Base-by-base conservation (phyloP, 1,140 invertebrate species). In the Drosophila suzukii region DNA sequence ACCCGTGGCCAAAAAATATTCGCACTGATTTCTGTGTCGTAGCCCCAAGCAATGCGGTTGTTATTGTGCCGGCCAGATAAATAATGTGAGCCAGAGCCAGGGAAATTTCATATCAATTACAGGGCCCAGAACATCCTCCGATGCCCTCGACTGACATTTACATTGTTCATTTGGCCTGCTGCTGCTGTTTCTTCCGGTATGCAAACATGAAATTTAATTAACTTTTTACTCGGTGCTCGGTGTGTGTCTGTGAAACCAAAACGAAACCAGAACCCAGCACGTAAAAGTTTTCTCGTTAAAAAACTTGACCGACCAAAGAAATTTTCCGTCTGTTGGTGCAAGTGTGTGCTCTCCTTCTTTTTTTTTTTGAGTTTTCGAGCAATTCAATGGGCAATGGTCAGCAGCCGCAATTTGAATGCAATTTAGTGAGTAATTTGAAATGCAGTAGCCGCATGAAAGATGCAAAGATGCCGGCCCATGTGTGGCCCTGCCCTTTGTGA, bases 241-340 rank as follows among this genome's bases (percentile, higher is more conserved):
- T 56, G 61, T 55, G 44, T 44, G 50, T 65, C 34, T 59, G 68
- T 74, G 70, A 54, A 63, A 53, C 46, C 49, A 38, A 41, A 59
- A 41, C 47, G 59, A 78, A 72, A 47, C 57, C 53, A 66, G 60
- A 75, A 41, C 46, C n/a, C 51, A 36, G 44, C 60, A 59, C 59
- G 59, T 43, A 81, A 91, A 90, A 91, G 70, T 91, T 91, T 91
- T 91, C 88, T 91, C 88, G 89, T 91, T 91, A 91, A 88, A 91
- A 90, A 83, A 83, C 77, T 83, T 81, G 82, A 61, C 54, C 51
- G 58, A 68, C 58, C 79, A 67, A 77, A 71, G 66, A 82, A 90
- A 83, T 81, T 61, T 62, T 71, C 44, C 66, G 65, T 58, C 80
- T 76, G 78, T 79, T 78, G 66, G 73, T 66, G 53, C 49, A 34